Base-by-base conservation (phyloP, 2,888 invertebrate genomes). In the Xanthia icteritia region DNA sequence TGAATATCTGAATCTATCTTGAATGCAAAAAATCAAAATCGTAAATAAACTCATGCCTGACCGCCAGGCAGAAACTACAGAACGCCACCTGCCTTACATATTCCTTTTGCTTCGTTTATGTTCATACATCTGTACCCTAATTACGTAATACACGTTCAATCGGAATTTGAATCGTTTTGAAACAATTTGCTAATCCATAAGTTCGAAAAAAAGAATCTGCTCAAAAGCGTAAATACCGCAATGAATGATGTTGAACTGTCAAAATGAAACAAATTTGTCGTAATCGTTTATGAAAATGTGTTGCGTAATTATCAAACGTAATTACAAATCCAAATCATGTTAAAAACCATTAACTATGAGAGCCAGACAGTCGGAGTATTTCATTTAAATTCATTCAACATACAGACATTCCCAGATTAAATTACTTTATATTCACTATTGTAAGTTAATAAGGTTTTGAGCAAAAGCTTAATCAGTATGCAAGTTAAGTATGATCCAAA, bases 391-490 rank as follows among this genome's bases (percentile, higher is more conserved):
- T 77, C 42, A 48, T 64, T 58, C 20, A 42, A n/a, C 42, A 54
- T 45, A 61, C 61, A 42, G 42, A 69, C 36, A 73, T 83, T 70
- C 42, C 51, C 51, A 63, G 69, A 66, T 76, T 68, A 39, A n/a
- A 64, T 56, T 75, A 73, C 20, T 81, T 82, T 54, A 64, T 65
- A 85, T 74, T 69, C 79, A 77, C 74, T 63, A 64, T 82, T 75
- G 67, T 81, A 77, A 75, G 68, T 45, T 79, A 83, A 83, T 82
- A 83, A 66, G 65, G 9, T 83, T 69, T 70, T 68, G 61, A 45
- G n/a, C 17, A 71, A 51, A 77, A 74, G 9, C 67, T 54, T 13
- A 61, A 77, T 80, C 60, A 73, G 68, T 69, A 83, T 79, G 68
- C 65, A 60, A 36, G 63, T 45, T 58, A 27, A 27, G 67, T 78